Percentiles rank a stretch among this genome's conserved stretches.
phyloP scores from a whole-genome alignment of 2,888 invertebrate species.

The Arctia plantaginis region DNA sequence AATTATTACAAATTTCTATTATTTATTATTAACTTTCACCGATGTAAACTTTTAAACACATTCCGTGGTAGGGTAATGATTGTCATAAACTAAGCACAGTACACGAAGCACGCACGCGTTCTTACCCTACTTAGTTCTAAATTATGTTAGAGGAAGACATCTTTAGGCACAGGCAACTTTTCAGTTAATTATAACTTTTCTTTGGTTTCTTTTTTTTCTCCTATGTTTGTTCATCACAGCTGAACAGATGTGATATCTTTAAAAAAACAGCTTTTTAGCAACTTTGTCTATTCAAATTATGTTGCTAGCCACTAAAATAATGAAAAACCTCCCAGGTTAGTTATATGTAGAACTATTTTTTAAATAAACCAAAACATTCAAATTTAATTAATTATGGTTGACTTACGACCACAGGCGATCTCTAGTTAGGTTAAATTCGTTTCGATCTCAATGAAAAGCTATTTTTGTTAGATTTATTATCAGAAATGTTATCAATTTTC shows the following conservation, averaged over 20 bases:
- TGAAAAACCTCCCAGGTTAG: too few relatives aligned
- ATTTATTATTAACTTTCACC: background rate
- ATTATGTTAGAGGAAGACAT: background rate
- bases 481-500: too few relatives aligned
- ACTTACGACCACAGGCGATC: background rate
- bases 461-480: too few relatives aligned
- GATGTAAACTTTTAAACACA: slow-evolving; percentile 4
- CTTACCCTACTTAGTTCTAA: background rate
- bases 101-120: background rate
- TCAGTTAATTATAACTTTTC: background rate
- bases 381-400: background rate
- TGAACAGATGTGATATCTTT: too few relatives aligned
- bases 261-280: too few relatives aligned
- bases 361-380: too few relatives aligned
- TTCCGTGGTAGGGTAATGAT: background rate
- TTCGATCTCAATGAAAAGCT: too few relatives aligned
- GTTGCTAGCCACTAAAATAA: too few relatives aligned
- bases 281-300: too few relatives aligned
- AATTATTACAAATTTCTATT: background rate
- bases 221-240: background rate
- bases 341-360: too few relatives aligned
- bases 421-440: background rate
- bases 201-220: background rate
- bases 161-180: background rate
- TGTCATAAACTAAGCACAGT: background rate